Evolutionary conservation across 2,797 vertebrate species (phyloP), one percentile per base, ranked within the genome.

Genomic region (Sus cebifrons): DNA sequence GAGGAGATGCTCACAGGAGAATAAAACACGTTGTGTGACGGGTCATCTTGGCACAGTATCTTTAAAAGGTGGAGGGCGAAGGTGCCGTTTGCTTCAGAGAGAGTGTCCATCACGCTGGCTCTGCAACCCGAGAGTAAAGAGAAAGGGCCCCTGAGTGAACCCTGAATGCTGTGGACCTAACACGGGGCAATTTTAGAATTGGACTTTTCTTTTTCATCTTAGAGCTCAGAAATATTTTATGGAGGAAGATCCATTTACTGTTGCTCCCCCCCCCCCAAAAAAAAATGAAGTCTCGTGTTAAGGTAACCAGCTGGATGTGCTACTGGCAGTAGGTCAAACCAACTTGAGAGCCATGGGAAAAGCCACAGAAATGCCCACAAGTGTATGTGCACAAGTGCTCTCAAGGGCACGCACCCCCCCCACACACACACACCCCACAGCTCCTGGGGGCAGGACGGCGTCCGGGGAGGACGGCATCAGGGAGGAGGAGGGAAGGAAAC

Each of bases 1-100:
- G 99, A 99, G 25, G 99, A 99, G 96, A 99, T 98, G 98, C 99
- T 99, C 97, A 99, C 83, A 0, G 99, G 99, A 16, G 99, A 99
- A 71, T 97, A 99, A 96, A 99, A 99, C 67, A 99, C 11, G 70
- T 99, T 99, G 25, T 79, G 62, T 0, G 87, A 83, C 3, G 94
- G 95, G 65, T 97, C 85, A 0, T 92, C 25, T n/a, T 99, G 97
- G 18, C 98, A 97, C 13, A 99, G 97, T 56, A 96, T 97, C 96
- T 97, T 99, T 27, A 99, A 98, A 70, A 99, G 97, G 18, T 96
- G 88, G 27, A 99, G 89, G 16, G 98, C 98, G 96, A 99, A 99
- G 79, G 83, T 21, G 5, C 90, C 97, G n/a, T 95, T 98, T 70
- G 98, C 97, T 96, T 95, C 87, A 36, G 68, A 62, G 0, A 98